Conservation (phyloP, 2,888 invertebrate species). For the Spisula solida region DNA sequence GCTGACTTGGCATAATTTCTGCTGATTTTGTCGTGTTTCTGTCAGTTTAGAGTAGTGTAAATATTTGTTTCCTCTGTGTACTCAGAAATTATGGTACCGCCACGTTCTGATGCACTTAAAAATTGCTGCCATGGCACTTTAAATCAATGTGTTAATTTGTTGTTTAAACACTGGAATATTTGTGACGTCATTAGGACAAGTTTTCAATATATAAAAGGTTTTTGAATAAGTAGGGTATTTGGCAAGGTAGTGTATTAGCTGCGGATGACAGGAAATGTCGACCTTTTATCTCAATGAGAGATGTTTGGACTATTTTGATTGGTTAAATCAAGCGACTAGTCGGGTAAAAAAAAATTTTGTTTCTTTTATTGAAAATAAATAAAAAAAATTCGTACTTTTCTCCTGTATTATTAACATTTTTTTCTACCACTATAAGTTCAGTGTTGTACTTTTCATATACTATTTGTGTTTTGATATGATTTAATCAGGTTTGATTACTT, state of each 20-base stretch:
- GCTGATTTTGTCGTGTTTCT: neutral
- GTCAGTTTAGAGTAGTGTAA: neutral
- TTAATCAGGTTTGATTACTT: too few relatives aligned
- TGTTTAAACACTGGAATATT: neutral
- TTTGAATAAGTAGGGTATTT: neutral
- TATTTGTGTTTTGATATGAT: neutral
- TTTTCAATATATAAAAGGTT: too few relatives aligned
- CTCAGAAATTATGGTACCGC: neutral
- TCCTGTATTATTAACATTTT: neutral
- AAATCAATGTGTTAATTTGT: constrained; percentile 15
- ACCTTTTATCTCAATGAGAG: neutral
- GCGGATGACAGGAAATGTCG: neutral
- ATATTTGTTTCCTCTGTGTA: neutral
- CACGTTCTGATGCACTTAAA: neutral
- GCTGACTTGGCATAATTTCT: neutral
- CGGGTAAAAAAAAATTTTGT: too few relatives aligned
- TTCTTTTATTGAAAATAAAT: too few relatives aligned
- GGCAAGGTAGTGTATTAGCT: neutral
- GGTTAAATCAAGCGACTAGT: neutral
- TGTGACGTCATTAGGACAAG: neutral
- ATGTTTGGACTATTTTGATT: constrained; percentile 27
- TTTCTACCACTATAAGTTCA: neutral
- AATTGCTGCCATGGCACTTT: neutral
- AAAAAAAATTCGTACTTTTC: too few relatives aligned
- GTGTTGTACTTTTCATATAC: neutral